Conservation (phyloP, 2,888 invertebrate species). For the Nematopogon swammerdamellus region DNA sequence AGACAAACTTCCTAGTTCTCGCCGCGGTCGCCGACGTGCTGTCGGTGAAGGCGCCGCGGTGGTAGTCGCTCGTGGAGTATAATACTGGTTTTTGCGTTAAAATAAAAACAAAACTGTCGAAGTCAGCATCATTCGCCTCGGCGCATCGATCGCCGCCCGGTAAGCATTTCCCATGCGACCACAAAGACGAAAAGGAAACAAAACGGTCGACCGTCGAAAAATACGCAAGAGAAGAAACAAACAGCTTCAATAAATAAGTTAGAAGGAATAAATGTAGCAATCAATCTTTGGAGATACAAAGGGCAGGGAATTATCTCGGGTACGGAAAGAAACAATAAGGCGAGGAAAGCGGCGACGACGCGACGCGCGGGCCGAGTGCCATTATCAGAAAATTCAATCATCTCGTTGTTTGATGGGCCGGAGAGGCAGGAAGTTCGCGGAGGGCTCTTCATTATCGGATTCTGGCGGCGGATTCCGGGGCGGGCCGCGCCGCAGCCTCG, state of each 20-base stretch:
- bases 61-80: no score
- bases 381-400: neutral
- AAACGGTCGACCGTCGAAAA: neutral
- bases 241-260: neutral
- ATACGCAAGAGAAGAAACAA: neutral
- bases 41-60: neutral
- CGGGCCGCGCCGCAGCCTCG: neutral
- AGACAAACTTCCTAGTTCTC: neutral
- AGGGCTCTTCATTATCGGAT: neutral
- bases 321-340: neutral
- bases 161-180: no score
- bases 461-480: neutral
- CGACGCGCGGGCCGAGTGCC: neutral
- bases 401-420: neutral
- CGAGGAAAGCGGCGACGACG: neutral
- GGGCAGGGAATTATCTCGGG: neutral
- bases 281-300: neutral
- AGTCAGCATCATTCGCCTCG: no score
- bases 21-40: neutral
- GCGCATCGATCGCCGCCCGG: no score
- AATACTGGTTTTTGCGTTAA: no score
- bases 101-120: no score
- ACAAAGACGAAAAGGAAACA: no score
- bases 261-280: neutral
- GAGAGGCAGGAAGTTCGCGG: neutral